Conservation (phyloP, 2,113 vertebrate genomes). For the Microtus pennsylvanicus region DNA sequence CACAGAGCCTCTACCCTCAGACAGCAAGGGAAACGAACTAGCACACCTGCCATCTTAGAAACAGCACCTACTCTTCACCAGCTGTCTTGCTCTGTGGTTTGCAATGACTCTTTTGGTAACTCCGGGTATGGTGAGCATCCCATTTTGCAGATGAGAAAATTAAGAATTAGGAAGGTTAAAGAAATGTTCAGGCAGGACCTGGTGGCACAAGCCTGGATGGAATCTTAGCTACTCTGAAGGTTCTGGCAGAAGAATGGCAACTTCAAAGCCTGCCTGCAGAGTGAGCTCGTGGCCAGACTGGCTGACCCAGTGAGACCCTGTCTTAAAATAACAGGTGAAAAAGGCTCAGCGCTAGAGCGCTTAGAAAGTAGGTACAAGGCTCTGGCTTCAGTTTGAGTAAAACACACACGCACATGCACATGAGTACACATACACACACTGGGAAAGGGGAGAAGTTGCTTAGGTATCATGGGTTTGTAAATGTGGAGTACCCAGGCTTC, state of each 20-base stretch:
- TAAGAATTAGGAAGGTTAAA: slow-evolving; percentile 2
- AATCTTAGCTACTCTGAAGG: neutral
- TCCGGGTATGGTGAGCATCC: neutral
- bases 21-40: neutral
- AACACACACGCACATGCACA: neutral
- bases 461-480: neutral
- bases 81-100: neutral
- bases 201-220: neutral
- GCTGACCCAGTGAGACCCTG: neutral
- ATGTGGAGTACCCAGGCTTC: neutral
- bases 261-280: neutral
- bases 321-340: neutral
- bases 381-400: neutral
- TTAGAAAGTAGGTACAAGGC: neutral
- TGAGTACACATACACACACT: neutral
- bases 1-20: neutral
- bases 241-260: neutral
- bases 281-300: neutral
- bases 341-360: neutral
- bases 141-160: slow-evolving; percentile 19
- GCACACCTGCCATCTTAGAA: neutral
- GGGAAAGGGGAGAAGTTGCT: neutral
- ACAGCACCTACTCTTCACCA: neutral
- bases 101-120: neutral
- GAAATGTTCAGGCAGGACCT: neutral